phyloP scores from a whole-genome alignment of 2,888 invertebrate genomes.

The Amphipyra tragopoginis region DNA sequence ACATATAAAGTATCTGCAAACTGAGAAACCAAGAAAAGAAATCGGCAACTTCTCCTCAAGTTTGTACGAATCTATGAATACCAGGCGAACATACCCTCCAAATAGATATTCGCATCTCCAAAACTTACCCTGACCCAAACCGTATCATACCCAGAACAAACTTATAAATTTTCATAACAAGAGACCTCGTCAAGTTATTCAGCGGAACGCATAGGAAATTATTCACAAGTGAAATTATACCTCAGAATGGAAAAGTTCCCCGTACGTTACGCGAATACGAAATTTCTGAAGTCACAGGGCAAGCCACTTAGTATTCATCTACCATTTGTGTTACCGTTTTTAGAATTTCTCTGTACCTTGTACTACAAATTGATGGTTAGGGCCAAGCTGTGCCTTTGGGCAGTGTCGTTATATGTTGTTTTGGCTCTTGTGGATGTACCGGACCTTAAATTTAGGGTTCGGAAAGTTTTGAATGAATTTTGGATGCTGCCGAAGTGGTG shows the following conservation, averaged over 20 bases:
- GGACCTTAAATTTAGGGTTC: slow-evolving; percentile 15
- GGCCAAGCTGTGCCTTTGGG: slow-evolving; percentile 44
- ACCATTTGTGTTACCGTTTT: slow-evolving; percentile 56
- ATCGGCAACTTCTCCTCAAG: no score
- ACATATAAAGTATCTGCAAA: no score
- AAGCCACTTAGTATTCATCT: slow-evolving; percentile 58
- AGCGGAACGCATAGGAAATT: slow-evolving; percentile 65
- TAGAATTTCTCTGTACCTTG: slow-evolving; percentile 46
- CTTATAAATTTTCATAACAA: slow-evolving; percentile 60
- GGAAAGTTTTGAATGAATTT: slow-evolving; percentile 38
- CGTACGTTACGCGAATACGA: slow-evolving; percentile 54
- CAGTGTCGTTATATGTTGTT: slow-evolving; percentile 34
- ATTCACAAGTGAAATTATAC: slow-evolving; percentile 72
- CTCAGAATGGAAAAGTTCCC: slow-evolving; percentile 67
- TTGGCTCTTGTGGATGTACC: slow-evolving; percentile 8
- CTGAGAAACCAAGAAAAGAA: no score
- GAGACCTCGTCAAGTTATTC: slow-evolving; percentile 65
- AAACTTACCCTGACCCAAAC: slow-evolving; percentile 37
- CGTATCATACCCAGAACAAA: slow-evolving; percentile 50
- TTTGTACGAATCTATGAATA: not conserved
- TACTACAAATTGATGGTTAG: slow-evolving; percentile 54
- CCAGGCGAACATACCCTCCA: not conserved
- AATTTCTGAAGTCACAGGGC: slow-evolving; percentile 55
- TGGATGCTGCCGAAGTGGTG: slow-evolving; percentile 35
- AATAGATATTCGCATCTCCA: slow-evolving; percentile 10